Evolutionary conservation across 2,113 vertebrate genomes (phyloP), one percentile per base, ranked within the genome.

Genomic region (Perognathus longimembris): DNA sequence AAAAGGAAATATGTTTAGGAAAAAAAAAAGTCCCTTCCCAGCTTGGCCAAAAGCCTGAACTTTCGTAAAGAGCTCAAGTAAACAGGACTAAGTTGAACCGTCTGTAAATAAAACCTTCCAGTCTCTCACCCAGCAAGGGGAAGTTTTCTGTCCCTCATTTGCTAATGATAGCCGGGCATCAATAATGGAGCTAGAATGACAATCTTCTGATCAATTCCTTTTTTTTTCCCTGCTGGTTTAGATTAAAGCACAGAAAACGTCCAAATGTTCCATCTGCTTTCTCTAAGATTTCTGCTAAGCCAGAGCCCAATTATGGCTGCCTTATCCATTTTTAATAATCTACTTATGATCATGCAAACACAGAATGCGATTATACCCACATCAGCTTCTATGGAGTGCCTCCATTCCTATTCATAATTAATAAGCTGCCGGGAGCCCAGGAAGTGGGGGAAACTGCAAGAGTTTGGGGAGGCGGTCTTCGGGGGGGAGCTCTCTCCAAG

Each of bases 311-410:
- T 96, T 96, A 97, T 91, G 95, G 90, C 90, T 95, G 95, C 96
- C 95, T 97, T 96, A 96, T 96, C 90, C 94, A 97, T 96, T 96
- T 96, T 97, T 97, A 96, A 97, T 97, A 96, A 97, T 95, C 95
- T 96, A 87, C 97, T 96, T 96, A 95, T 89, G 95, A 96, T 95
- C 95, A 92, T 82, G 90, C 93, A 96, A 94, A 95, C 95, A 93
- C 90, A 78, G 97, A 93, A 96, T 95, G 90, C 92, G 97, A 96
- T 96, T 89, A 96, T 94, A 82, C 94, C 93, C 96, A 92, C 94
- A 93, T 94, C 90, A 71, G 94, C 89, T 96, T 96, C 96, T 94
- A 93, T 96, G 93, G 87, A 76, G 95, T 75, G 94, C 93, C 76
- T 95, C 89, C 90, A 95, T 73, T 93, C 75, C 94, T 93, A 97